Base-by-base conservation (phyloP, 1,140 invertebrate species). In the Drosophila hydei region DNA sequence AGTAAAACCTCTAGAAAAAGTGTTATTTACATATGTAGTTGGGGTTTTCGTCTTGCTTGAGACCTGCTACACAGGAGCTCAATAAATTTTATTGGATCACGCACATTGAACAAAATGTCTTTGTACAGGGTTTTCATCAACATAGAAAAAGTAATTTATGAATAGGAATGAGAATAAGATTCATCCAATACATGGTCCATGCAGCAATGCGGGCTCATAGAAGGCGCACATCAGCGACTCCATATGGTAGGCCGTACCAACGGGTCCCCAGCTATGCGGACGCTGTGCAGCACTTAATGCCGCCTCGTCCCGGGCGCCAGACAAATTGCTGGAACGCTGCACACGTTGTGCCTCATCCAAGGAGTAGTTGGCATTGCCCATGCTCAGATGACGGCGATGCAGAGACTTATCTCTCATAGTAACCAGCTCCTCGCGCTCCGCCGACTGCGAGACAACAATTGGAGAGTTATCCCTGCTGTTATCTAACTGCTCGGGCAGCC, bases 161-260 rank as follows among this genome's bases (percentile, higher is more conserved):
- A 51, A 50, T 16, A 58, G 21, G 30, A 33, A 12, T 11, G 9
- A 3, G 7, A 71, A 76, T 48, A 88, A 73, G 63, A 73, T 72
- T 88, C 72, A 88, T 88, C 83, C 83, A 89, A 89, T 91, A 91
- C 89, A 91, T 91, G 90, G 89, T 90, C 85, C 89, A 91, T 91
- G 89, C 89, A 90, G 89, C 84, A 90, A 74, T 55, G 75, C 65
- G 62, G 89, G 77, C 63, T 89, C 79, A 74, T 87, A 85, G 67
- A 89, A 76, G 64, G 81, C 89, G 68, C 79, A 77, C 83, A 91
- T 89, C 71, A 91, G 68, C 74, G 89, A 90, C 68, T 91, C 89
- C 79, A 80, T 84, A 68, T 78, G 81, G 77, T 75, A 81, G 77
- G 64, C 89, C 79, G 85, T 91, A 91, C 89, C 90, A 33, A 91